Evolutionary conservation across 2,113 vertebrate species (phyloP).

Genomic region (Scolopax mira): DNA sequence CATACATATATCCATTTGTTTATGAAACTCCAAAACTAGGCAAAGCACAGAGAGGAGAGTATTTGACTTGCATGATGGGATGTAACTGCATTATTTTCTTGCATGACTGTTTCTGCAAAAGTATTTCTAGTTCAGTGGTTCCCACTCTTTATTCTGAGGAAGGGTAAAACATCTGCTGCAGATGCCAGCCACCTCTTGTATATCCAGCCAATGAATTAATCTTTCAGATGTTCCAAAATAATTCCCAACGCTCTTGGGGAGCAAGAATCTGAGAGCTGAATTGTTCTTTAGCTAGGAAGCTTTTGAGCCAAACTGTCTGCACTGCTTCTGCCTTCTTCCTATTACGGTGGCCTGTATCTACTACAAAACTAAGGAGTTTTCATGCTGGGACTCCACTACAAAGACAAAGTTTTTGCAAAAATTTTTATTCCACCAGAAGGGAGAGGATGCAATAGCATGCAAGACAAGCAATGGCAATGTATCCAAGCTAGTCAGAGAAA

Average conservation of each 20-base stretch:
- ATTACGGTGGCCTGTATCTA: neutral
- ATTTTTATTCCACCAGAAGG: neutral
- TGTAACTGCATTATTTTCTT: slow-evolving; percentile 41
- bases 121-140: slow-evolving; percentile 54
- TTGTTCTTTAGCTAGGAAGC: neutral
- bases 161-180: neutral
- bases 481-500: neutral
- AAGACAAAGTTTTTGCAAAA: neutral
- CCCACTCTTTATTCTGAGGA: slow-evolving; percentile 13
- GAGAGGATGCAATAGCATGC: neutral
- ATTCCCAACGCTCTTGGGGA: neutral
- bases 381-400: neutral
- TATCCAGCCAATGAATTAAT: neutral
- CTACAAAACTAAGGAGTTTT: neutral
- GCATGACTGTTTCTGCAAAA: slow-evolving; percentile 52
- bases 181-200: neutral
- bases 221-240: neutral
- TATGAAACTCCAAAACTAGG: neutral
- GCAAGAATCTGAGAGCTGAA: neutral
- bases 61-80: slow-evolving; percentile 59
- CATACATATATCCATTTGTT: neutral
- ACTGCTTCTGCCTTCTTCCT: neutral
- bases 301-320: neutral
- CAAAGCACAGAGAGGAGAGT: slow-evolving; percentile 27
- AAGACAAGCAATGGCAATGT: neutral